Conservation (phyloP, 1,140 invertebrate genomes). For the Drosophila bipectinata region DNA sequence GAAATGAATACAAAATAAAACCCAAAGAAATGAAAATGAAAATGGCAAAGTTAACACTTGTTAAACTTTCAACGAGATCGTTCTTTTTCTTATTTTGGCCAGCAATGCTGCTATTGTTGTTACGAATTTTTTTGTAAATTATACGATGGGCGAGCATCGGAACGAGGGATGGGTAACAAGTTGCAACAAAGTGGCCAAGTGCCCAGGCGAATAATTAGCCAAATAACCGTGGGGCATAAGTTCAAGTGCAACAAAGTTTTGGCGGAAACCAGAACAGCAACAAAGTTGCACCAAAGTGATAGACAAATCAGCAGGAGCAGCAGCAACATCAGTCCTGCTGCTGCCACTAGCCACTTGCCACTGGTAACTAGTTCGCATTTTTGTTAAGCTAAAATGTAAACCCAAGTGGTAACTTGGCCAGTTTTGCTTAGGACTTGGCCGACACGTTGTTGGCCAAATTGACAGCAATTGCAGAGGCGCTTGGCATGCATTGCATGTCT, state of each 20-base stretch:
- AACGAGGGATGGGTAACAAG: conserved; percentile 1
- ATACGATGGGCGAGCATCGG: conserved; percentile 39
- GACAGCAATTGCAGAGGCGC: conserved; percentile 79
- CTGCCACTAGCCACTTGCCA: not conserved
- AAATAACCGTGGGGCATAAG: conserved; percentile 79
- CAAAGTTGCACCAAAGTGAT: conserved; percentile 60
- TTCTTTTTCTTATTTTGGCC: conserved; percentile 18
- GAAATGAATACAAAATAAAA: conserved; percentile 67
- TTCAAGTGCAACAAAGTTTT: conserved; percentile 79
- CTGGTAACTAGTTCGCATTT: conserved; percentile 58
- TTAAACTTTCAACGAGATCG: conserved; percentile 77
- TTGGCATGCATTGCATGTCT: conserved; percentile 75
- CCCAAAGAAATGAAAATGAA: conserved; percentile 72
- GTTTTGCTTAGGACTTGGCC: conserved; percentile 8
- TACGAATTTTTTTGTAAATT: conserved; percentile 63
- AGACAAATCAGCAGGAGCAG: conserved; percentile 55
- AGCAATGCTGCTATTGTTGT: conserved; percentile 32
- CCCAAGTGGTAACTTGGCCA: conserved; percentile 5
- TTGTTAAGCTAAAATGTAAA: conserved; percentile 60
- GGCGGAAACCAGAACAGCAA: conserved; percentile 36
- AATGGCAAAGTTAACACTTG: conserved; percentile 82
- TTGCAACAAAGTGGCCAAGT: conserved; percentile 77
- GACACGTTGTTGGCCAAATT: conserved; percentile 58
- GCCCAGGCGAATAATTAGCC: conserved; percentile 79
- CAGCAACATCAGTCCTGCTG: not conserved